phyloP scores from a whole-genome alignment of 2,888 invertebrate species.

The Lasioglossum villosulum region DNA sequence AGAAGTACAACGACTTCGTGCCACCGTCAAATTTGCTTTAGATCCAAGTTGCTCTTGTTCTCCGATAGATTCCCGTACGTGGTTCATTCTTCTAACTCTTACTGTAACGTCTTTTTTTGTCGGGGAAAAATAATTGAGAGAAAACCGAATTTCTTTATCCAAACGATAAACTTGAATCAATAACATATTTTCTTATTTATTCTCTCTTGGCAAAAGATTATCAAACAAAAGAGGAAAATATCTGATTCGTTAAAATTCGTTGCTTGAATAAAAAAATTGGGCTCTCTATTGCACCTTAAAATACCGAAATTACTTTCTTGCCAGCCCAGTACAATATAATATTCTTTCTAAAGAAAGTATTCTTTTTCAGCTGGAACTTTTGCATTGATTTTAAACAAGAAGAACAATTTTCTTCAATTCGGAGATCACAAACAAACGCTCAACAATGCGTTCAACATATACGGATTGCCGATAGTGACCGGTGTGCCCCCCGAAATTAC shows the following conservation, averaged over 20 bases:
- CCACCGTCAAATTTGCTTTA: constrained; percentile 74
- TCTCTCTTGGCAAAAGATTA: too few relatives aligned
- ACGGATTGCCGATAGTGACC: constrained; percentile 65
- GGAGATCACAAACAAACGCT: constrained; percentile 65
- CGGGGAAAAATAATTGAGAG: too few relatives aligned
- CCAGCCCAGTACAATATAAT: constrained; percentile 14
- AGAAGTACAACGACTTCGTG: constrained; percentile 68
- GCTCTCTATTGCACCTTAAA: too few relatives aligned
- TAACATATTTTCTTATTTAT: too few relatives aligned
- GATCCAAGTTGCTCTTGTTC: constrained; percentile 76
- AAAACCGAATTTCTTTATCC: too few relatives aligned
- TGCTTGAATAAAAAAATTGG: too few relatives aligned
- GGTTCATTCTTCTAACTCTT: neutral
- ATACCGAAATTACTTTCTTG: too few relatives aligned
- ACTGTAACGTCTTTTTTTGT: neutral
- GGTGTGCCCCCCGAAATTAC: constrained; percentile 72
- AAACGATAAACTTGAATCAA: too few relatives aligned
- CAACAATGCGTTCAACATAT: constrained; percentile 73
- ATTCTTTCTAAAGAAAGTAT: constrained; percentile 38
- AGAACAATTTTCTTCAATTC: constrained; percentile 56
- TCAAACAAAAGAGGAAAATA: too few relatives aligned
- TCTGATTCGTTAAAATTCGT: too few relatives aligned
- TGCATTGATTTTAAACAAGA: constrained; percentile 73
- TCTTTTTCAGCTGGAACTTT: constrained; percentile 77
- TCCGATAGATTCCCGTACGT: constrained; percentile 78